phyloP scores from a whole-genome alignment of 2,888 invertebrate species.

The Laothoe populi region DNA sequence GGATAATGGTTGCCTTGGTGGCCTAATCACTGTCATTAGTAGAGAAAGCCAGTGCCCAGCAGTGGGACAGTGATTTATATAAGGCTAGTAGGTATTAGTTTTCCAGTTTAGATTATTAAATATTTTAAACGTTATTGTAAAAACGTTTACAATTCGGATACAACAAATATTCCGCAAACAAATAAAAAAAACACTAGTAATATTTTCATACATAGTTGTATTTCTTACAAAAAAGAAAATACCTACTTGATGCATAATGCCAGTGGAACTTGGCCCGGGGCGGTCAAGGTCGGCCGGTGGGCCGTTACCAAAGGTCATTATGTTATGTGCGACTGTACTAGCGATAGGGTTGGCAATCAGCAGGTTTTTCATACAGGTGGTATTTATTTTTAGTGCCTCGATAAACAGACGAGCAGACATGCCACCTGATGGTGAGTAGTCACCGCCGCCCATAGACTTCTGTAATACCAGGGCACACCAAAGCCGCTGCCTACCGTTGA shows the following conservation, averaged over 20 bases:
- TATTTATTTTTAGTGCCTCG: too few relatives aligned
- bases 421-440: too few relatives aligned
- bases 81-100: too few relatives aligned
- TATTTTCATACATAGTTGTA: neutral
- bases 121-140: too few relatives aligned
- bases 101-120: too few relatives aligned
- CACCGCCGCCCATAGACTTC: too few relatives aligned
- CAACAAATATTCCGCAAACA: neutral
- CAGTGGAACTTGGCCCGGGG: slow-evolving; percentile 21
- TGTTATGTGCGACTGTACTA: slow-evolving; percentile 12
- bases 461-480: too few relatives aligned
- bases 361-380: neutral
- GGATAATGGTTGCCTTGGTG: too few relatives aligned
- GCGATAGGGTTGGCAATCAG: slow-evolving; percentile 1
- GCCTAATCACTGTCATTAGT: too few relatives aligned
- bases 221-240: slow-evolving; percentile 18
- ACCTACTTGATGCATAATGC: slow-evolving; percentile 4
- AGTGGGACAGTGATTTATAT: neutral
- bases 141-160: too few relatives aligned
- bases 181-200: neutral
- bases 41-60: too few relatives aligned
- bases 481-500: too few relatives aligned
- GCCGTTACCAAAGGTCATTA: slow-evolving; percentile 24
- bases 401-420: neutral
- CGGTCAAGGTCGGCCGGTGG: slow-evolving; percentile 26